These are phyloP conservation scores for Heliconius hermathena DNA, from an alignment of 1,140 invertebrate species.

Conservation along the genomic window DNA sequence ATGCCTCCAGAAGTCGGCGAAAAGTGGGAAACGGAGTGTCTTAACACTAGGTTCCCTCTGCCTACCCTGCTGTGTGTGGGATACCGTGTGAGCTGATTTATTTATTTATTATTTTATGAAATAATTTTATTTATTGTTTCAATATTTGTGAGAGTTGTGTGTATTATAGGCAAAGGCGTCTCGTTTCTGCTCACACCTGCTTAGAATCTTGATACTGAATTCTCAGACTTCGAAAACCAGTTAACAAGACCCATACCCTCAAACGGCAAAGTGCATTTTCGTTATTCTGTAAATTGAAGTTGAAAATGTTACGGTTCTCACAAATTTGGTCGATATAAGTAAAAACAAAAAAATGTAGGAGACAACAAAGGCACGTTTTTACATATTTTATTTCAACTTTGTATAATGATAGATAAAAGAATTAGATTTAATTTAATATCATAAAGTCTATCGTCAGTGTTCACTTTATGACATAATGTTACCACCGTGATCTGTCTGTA, in stretches of 20 bases:
- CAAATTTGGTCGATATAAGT: slow-evolving; percentile 42
- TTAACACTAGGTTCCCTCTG: too few relatives aligned
- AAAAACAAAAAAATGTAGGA: slow-evolving; percentile 35
- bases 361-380: slow-evolving; percentile 43
- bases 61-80: too few relatives aligned
- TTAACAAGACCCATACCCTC: slow-evolving; percentile 46
- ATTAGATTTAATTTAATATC: slow-evolving; percentile 21
- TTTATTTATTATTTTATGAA: too few relatives aligned
- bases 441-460: neutral
- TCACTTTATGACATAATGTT: neutral
- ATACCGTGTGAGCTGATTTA: too few relatives aligned
- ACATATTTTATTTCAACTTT: slow-evolving; percentile 42
- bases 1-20: too few relatives aligned
- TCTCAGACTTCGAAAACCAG: slow-evolving; percentile 66
- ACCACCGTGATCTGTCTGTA: neutral
- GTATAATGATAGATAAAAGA: slow-evolving; percentile 32
- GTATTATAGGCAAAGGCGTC: slow-evolving; percentile 53
- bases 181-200: slow-evolving; percentile 73
- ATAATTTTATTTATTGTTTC: neutral
- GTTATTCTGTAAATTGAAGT: slow-evolving; percentile 35
- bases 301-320: slow-evolving; percentile 52
- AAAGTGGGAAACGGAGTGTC: too few relatives aligned
- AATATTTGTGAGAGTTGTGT: slow-evolving; percentile 39
- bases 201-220: slow-evolving; percentile 73
- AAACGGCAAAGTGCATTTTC: slow-evolving; percentile 29